Conservation (phyloP, 1,140 invertebrate species). For the Bombyx mori region ASM3026992v2 NC_085128.1:4175001-4175500, state of each 20-base stretch:
- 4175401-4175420: constrained; percentile 74
- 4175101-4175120: too few species aligned
- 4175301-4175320: constrained; percentile 74
- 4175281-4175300: constrained; percentile 75
- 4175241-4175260: constrained; percentile 68
- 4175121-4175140: too few species aligned
- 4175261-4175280: constrained; percentile 72
- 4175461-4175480: constrained; percentile 75
- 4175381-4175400: constrained; percentile 74
- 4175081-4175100: too few species aligned
- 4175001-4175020: too few species aligned
- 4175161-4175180: too few species aligned
- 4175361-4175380: constrained; percentile 78
- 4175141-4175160: too few species aligned
- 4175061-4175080: too few species aligned
- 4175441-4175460: constrained; percentile 75
- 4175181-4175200: too few species aligned
- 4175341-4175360: constrained; percentile 80
- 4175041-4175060: too few species aligned
- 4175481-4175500: constrained; percentile 71
- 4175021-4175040: too few species aligned
- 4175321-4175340: constrained; percentile 72
- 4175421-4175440: constrained; percentile 76
- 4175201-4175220: too few species aligned
- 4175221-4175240: too few species aligned